Percentiles rank a stretch among this genome's conserved stretches.
Evolutionary conservation across 2,797 vertebrate genomes (phyloP).

Genomic region (Lerista edwardsae): DNA sequence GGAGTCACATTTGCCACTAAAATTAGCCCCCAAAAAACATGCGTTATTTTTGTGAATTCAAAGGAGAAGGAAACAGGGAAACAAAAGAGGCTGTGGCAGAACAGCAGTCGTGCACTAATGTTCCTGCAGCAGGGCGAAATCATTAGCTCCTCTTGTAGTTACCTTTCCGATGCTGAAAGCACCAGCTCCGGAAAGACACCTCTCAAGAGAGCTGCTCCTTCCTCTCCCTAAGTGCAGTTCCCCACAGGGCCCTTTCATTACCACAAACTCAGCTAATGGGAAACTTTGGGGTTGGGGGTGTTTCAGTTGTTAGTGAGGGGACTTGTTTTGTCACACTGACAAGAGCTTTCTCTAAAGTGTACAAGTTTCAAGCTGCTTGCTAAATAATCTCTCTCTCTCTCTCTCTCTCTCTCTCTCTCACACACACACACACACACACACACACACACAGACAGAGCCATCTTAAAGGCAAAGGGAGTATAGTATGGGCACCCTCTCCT

Average conservation of each 20-base stretch:
- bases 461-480: not conserved
- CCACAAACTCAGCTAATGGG: not conserved
- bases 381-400: not conserved
- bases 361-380: not conserved
- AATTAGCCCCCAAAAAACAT: not conserved
- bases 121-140: not conserved
- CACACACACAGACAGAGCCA: too few species aligned
- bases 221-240: fast-evolving
- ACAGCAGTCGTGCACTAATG: fast-evolving
- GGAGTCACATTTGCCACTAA: not conserved
- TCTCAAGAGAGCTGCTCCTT: fast-evolving
- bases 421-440: too few species aligned
- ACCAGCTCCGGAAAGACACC: not conserved
- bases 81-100: constrained; percentile 9
- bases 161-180: not conserved
- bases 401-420: too few species aligned
- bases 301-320: fast-evolving
- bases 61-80: constrained; percentile 6
- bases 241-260: not conserved
- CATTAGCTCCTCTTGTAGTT: not conserved
- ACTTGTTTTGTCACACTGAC: not conserved
- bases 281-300: not conserved
- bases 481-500: not conserved
- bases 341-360: fast-evolving
- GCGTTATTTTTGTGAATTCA: not conserved